Evolutionary conservation across 2,888 invertebrate species (phyloP).

Genomic region (Trachelus iudaicus): DNA sequence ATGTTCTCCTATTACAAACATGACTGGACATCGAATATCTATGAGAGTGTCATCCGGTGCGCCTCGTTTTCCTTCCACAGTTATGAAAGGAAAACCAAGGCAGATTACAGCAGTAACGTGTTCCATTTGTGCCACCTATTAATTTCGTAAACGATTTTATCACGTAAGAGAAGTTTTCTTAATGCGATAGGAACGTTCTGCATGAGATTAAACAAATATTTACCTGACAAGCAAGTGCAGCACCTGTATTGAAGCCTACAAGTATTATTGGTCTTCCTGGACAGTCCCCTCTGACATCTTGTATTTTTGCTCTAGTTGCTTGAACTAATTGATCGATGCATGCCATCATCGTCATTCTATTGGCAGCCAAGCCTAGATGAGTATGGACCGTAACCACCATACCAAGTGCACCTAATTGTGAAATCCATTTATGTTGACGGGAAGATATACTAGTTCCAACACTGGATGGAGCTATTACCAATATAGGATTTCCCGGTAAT

Average conservation of each 20-base stretch:
- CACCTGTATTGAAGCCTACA: slow-evolving; percentile 83
- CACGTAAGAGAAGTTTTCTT: background rate
- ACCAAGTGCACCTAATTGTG: slow-evolving; percentile 74
- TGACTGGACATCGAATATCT: slow-evolving; percentile 77
- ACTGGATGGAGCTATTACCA: slow-evolving; percentile 73
- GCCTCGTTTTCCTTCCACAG: slow-evolving; percentile 79
- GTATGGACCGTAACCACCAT: slow-evolving; percentile 74
- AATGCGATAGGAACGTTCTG: background rate
- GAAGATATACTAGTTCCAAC: slow-evolving; percentile 65
- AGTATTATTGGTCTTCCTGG: slow-evolving; percentile 78
- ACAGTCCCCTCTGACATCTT: slow-evolving; percentile 75
- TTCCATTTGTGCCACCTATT: slow-evolving; percentile 76
- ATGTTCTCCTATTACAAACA: slow-evolving; percentile 85
- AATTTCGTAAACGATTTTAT: slow-evolving; percentile 9
- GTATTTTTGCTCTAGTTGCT: slow-evolving; percentile 76
- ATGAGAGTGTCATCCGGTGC: slow-evolving; percentile 81
- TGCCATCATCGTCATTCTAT: slow-evolving; percentile 67
- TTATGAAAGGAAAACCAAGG: slow-evolving; percentile 81
- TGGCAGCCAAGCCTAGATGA: slow-evolving; percentile 64
- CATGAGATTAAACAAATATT: slow-evolving; percentile 6
- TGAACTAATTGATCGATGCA: slow-evolving; percentile 75
- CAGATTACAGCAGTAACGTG: slow-evolving; percentile 79
- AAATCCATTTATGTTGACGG: slow-evolving; percentile 78
- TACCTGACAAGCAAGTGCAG: slow-evolving; percentile 79
- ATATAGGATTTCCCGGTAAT: slow-evolving; percentile 76